Percentiles rank a stretch among this genome's conserved stretches.
These are phyloP conservation scores for Jordanella pulchra DNA, from an alignment of 2,797 vertebrate genomes.

Conservation along the genomic window DNA sequence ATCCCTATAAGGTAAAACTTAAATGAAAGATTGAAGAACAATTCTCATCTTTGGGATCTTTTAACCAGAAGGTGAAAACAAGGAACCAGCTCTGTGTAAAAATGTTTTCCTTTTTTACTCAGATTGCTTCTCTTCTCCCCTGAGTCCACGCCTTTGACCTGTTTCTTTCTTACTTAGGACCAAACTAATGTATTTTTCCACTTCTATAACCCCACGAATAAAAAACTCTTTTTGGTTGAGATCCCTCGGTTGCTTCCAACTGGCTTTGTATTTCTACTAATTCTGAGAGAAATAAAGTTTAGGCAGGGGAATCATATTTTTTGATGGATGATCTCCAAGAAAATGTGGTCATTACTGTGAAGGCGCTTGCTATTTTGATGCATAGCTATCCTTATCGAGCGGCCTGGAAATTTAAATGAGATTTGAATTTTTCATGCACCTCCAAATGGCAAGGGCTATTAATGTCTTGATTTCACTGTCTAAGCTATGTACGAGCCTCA, in stretches of 20 bases:
- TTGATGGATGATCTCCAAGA: constrained; percentile 63
- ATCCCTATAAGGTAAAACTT: neutral
- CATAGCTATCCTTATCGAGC: constrained; percentile 67
- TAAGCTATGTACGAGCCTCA: constrained; percentile 49
- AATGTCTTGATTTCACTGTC: constrained; percentile 62
- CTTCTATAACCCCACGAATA: constrained; percentile 44
- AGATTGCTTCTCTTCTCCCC: constrained; percentile 21
- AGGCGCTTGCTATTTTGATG: constrained; percentile 69
- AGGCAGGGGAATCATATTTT: constrained; percentile 53
- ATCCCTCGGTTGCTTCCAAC: constrained; percentile 50
- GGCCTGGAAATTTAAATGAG: constrained; percentile 74
- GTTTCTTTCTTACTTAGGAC: constrained; percentile 12
- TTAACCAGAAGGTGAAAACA: neutral
- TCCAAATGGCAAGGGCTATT: constrained; percentile 66
- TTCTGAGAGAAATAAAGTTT: constrained; percentile 42
- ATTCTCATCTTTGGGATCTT: neutral
- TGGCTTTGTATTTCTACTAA: constrained; percentile 32
- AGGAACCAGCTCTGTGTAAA: neutral
- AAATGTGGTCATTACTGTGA: constrained; percentile 66
- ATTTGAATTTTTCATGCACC: constrained; percentile 78
- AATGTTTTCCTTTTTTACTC: neutral
- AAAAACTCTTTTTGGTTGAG: constrained; percentile 29
- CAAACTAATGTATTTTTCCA: constrained; percentile 29
- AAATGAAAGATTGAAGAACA: neutral
- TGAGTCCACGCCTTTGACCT: constrained; percentile 36